These are phyloP conservation scores for Dendrocincla tyrannina DNA, from an alignment of 2,797 vertebrate genomes.

Conservation along the genomic window DNA sequence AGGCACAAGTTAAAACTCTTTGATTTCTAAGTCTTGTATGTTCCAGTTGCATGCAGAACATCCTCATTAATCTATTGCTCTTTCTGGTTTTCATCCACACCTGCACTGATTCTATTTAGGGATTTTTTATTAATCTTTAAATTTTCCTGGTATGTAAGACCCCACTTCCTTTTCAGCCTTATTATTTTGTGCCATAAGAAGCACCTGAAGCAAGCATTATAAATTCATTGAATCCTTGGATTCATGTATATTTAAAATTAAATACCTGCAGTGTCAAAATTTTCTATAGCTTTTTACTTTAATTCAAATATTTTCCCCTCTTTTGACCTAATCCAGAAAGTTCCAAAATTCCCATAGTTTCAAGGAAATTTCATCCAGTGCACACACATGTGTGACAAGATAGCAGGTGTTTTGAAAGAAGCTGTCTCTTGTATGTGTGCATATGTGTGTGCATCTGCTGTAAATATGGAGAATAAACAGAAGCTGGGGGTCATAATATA, in stretches of 20 bases:
- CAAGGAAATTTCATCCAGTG: not conserved
- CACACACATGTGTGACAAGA: accelerated
- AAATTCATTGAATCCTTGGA: slow-evolving; percentile 55
- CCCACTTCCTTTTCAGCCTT: not conserved
- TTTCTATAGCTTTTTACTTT: slow-evolving; percentile 32
- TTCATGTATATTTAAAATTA: slow-evolving; percentile 15
- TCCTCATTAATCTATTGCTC: not conserved
- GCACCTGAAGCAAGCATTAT: slow-evolving; percentile 44
- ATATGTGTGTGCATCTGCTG: accelerated
- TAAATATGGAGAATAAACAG: not conserved
- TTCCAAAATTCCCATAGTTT: not conserved
- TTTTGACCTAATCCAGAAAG: not conserved
- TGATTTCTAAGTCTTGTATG: not conserved
- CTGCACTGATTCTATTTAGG: not conserved
- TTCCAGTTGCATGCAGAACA: not conserved
- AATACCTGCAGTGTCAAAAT: slow-evolving; percentile 5
- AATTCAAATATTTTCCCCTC: not conserved
- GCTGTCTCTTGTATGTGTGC: accelerated
- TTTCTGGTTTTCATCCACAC: not conserved
- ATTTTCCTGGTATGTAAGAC: slow-evolving; percentile 1
- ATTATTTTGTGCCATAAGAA: slow-evolving; percentile 24
- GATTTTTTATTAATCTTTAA: not conserved
- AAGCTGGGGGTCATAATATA: not conserved
- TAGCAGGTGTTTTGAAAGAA: not conserved
- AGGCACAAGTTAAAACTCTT: not conserved